Evolutionary conservation across 2,888 invertebrate species (phyloP).

Genomic region (Nysson spinosus): DNA sequence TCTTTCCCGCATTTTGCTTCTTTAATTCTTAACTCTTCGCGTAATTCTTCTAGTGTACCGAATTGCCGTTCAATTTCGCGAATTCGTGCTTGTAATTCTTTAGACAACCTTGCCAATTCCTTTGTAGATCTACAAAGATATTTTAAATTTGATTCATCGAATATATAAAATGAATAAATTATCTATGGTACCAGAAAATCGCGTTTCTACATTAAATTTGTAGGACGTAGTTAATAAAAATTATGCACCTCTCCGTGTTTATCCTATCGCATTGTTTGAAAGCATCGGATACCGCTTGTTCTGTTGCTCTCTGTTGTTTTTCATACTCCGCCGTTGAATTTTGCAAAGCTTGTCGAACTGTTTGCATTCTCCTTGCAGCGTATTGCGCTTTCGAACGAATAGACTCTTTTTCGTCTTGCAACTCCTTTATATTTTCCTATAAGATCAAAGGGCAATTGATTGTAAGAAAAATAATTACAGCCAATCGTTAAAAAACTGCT

Average conservation of each 20-base stretch:
- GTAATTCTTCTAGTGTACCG: conserved; percentile 67
- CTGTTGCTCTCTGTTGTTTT: conserved; percentile 72
- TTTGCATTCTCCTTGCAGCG: conserved; percentile 44
- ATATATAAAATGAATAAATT: conserved; percentile 3
- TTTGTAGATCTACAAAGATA: conserved; percentile 50
- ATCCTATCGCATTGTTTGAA: conserved; percentile 78
- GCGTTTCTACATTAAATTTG: too few species aligned
- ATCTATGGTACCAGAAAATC: too few species aligned
- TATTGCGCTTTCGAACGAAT: conserved; percentile 49
- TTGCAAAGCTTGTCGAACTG: conserved; percentile 57
- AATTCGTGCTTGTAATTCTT: conserved; percentile 59
- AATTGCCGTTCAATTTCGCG: conserved; percentile 58
- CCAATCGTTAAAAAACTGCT: background rate
- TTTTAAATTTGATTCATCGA: conserved; percentile 3
- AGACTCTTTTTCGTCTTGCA: conserved; percentile 74
- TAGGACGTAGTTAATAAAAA: too few species aligned
- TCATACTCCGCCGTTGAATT: conserved; percentile 68
- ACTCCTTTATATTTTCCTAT: conserved; percentile 77
- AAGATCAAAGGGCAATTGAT: background rate
- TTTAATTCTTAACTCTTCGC: conserved; percentile 70
- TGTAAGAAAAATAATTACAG: background rate
- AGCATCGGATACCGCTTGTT: conserved; percentile 77
- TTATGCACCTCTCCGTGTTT: conserved; percentile 77
- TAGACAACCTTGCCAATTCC: conserved; percentile 52
- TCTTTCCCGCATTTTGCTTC: conserved; percentile 65